Evolutionary conservation across 2,797 vertebrate species (phyloP).

Genomic region (Lithobates sylvaticus): DNA sequence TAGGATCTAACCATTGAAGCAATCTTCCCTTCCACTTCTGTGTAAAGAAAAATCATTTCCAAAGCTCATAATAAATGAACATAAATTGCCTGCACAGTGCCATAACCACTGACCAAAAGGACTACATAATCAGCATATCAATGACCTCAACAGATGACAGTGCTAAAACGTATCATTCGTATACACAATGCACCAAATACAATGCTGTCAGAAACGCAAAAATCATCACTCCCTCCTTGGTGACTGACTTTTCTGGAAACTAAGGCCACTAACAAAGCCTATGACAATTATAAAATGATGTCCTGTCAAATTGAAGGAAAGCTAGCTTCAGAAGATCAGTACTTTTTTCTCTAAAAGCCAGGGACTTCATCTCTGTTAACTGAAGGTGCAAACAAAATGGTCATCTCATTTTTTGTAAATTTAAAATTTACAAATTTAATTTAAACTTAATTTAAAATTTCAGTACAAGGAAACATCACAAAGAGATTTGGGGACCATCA

Average conservation of each 20-base stretch:
- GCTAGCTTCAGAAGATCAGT: not conserved
- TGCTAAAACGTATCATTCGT: constrained; percentile 20
- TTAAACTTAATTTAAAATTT: not conserved
- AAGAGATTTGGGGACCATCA: not conserved
- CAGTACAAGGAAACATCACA: not conserved
- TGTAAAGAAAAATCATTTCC: constrained; percentile 24
- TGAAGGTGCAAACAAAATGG: not conserved
- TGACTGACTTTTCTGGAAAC: not conserved
- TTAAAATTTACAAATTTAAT: too few species aligned
- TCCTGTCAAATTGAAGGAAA: not conserved
- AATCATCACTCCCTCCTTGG: not conserved
- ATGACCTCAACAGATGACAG: constrained; percentile 19
- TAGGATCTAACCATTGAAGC: constrained; percentile 48
- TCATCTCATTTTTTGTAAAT: constrained; percentile 18
- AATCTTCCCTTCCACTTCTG: constrained; percentile 54
- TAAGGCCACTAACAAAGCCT: not conserved
- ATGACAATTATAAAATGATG: not conserved
- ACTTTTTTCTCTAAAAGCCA: not conserved
- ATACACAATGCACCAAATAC: constrained; percentile 27
- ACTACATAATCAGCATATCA: constrained; percentile 13
- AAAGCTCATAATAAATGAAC: not conserved
- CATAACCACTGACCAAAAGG: constrained; percentile 15
- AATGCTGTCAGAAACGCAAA: not conserved
- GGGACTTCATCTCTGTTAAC: not conserved
- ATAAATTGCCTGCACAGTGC: constrained; percentile 6